Conservation (phyloP, 2,888 invertebrate genomes). For the Trypoxylon attenuatum region DNA sequence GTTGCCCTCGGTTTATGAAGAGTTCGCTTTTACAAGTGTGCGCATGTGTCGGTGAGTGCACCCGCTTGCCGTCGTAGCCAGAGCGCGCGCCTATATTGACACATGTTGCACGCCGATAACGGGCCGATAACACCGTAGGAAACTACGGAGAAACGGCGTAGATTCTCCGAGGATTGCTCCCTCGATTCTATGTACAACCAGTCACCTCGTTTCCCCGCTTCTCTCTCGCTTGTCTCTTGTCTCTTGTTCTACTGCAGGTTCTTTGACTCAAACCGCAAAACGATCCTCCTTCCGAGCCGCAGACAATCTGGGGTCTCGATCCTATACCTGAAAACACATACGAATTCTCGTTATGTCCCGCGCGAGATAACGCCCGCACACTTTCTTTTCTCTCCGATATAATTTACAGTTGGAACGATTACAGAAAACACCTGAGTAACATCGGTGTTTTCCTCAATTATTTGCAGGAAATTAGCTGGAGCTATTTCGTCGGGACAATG, state of each 20-base stretch:
- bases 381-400: neutral
- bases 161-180: neutral
- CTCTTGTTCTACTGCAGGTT: neutral
- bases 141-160: neutral
- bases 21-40: conserved; percentile 28
- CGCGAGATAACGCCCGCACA: neutral
- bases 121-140: conserved; percentile 25
- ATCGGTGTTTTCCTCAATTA: neutral
- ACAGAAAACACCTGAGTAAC: neutral
- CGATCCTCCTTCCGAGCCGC: neutral
- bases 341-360: neutral
- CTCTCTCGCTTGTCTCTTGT: neutral
- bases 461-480: neutral
- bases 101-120: conserved; percentile 44
- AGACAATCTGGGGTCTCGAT: neutral
- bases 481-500: neutral
- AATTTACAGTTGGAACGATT: neutral
- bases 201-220: neutral
- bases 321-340: neutral
- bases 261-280: no score
- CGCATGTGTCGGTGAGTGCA: conserved; percentile 51
- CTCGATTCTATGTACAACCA: neutral
- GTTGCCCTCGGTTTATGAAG: conserved; percentile 53
- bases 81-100: conserved; percentile 40
- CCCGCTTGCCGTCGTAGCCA: conserved; percentile 23